Evolutionary conservation across 2,888 invertebrate genomes (phyloP).

Genomic region (Caenorhabditis doughertyi): DNA sequence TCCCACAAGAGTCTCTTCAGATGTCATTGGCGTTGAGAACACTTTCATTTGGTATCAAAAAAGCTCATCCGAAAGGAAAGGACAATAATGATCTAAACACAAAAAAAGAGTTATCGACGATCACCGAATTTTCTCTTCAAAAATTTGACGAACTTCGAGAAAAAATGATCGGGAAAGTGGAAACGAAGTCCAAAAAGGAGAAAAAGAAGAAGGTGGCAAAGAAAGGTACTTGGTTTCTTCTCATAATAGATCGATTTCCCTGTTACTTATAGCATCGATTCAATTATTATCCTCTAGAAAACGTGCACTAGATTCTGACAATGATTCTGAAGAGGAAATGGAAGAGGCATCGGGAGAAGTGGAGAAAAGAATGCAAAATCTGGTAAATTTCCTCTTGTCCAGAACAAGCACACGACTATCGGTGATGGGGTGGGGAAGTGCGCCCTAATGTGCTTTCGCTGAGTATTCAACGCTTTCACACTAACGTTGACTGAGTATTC

Average conservation of each 20-base stretch:
- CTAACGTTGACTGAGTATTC: too few relatives aligned
- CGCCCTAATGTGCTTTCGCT: too few relatives aligned
- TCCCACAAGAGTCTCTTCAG: not conserved
- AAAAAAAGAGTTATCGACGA: conserved; percentile 47
- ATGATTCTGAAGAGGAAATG: conserved; percentile 19
- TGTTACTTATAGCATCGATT: conserved; percentile 45
- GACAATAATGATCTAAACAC: not conserved
- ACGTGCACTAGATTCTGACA: conserved; percentile 35
- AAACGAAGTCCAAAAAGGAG: conserved; percentile 9
- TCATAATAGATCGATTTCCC: too few relatives aligned
- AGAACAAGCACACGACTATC: too few relatives aligned
- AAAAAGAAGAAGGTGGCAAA: conserved; percentile 15
- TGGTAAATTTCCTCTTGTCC: conserved; percentile 17
- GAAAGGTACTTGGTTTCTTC: conserved; percentile 5
- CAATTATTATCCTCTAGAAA: conserved; percentile 49
- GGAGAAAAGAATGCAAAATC: conserved; percentile 46
- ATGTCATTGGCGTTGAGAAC: conserved; percentile 52
- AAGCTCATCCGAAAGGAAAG: conserved; percentile 25
- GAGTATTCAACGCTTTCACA: too few relatives aligned
- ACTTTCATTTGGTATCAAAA: conserved; percentile 62
- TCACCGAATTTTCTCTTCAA: conserved; percentile 34
- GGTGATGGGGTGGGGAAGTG: too few relatives aligned
- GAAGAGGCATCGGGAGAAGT: conserved; percentile 30
- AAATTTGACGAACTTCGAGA: conserved; percentile 56
- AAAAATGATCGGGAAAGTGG: conserved; percentile 58